Evolutionary conservation across 1,140 invertebrate genomes (phyloP).

Genomic region (Megalopta genalis): DNA sequence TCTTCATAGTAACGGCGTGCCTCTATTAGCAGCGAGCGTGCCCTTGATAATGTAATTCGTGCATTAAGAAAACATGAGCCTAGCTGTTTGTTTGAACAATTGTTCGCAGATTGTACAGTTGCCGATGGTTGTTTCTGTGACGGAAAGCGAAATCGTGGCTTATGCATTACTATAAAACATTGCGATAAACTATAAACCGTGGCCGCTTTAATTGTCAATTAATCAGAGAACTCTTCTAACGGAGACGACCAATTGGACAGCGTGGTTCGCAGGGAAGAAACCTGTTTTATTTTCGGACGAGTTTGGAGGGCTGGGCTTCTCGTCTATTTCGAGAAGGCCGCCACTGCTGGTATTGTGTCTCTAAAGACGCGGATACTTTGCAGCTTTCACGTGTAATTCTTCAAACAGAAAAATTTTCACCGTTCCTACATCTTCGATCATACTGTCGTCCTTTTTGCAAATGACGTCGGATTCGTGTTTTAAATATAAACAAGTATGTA

Average conservation of each 20-base stretch:
- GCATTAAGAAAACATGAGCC: background rate
- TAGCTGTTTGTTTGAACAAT: conserved; percentile 64
- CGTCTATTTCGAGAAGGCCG: conserved; percentile 76
- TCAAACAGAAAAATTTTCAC: conserved; percentile 27
- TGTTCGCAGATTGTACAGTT: conserved; percentile 65
- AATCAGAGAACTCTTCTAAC: conserved; percentile 44
- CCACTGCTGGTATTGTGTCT: conserved; percentile 66
- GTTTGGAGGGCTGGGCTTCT: conserved; percentile 69
- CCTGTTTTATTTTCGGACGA: conserved; percentile 75
- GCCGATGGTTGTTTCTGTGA: conserved; percentile 5
- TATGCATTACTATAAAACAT: too few relatives aligned
- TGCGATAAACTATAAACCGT: background rate
- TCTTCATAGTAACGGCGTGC: background rate
- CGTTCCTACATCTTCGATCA: background rate
- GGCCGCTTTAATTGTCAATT: conserved; percentile 22
- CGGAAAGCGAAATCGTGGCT: background rate
- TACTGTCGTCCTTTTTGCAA: too few relatives aligned
- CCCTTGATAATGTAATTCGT: background rate
- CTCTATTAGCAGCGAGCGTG: background rate
- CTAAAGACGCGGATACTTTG: conserved; percentile 58
- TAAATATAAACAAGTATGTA: background rate
- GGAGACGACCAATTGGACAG: conserved; percentile 54
- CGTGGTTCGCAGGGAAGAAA: conserved; percentile 65
- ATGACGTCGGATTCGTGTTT: background rate
- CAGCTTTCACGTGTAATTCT: conserved; percentile 57